phyloP scores from a whole-genome alignment of 2,888 invertebrate species.

The Dysmachus trigonus region DNA sequence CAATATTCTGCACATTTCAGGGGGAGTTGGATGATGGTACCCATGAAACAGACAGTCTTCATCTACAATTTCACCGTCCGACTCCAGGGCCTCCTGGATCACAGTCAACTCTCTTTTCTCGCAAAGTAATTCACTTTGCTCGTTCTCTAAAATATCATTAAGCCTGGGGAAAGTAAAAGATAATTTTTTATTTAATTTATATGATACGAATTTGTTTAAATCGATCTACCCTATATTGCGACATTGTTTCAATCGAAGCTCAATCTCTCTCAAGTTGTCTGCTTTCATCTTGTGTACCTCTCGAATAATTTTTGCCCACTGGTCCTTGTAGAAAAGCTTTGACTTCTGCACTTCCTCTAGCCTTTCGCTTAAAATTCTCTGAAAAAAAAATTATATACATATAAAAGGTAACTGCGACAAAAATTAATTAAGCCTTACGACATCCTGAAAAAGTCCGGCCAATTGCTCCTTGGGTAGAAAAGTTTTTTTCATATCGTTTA shows the following conservation, averaged over 20 bases:
- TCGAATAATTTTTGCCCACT: constrained; percentile 75
- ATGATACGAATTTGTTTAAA: background rate
- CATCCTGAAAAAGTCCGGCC: constrained; percentile 72
- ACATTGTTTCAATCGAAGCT: constrained; percentile 41
- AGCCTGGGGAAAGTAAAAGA: background rate
- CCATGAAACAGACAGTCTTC: background rate
- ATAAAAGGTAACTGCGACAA: background rate
- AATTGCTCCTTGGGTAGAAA: constrained; percentile 74
- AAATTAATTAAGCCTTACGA: constrained; percentile 63
- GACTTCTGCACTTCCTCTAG: constrained; percentile 71
- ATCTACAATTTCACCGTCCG: background rate
- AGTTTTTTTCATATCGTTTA: constrained; percentile 66
- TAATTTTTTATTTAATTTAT: background rate
- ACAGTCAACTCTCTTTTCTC: constrained; percentile 40
- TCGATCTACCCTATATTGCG: background rate
- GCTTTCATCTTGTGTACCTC: constrained; percentile 72
- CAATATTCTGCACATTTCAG: background rate
- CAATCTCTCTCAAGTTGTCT: constrained; percentile 46
- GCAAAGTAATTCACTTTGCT: constrained; percentile 54
- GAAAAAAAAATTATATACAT: too few species aligned
- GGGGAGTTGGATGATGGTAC: background rate
- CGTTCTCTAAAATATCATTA: constrained; percentile 55
- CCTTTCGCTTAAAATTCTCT: constrained; percentile 72
- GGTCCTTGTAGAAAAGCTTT: constrained; percentile 79
- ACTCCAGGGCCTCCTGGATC: constrained; percentile 38